These are phyloP conservation scores for Alca torda DNA, from an alignment of 2,797 vertebrate species.

Conservation along the genomic window DNA sequence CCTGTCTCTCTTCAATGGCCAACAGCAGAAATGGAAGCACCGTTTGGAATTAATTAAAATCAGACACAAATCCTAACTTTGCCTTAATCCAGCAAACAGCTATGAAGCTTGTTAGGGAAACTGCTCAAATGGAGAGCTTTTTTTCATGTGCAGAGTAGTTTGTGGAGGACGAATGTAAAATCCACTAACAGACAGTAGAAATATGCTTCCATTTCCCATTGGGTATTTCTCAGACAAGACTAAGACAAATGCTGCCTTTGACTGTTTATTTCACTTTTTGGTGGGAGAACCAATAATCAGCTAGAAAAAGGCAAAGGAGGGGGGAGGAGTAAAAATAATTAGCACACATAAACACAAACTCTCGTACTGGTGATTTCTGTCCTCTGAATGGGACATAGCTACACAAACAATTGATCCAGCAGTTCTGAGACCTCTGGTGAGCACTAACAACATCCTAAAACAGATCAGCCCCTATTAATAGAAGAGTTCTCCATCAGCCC, in stretches of 20 bases:
- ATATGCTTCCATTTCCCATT: neutral
- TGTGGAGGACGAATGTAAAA: neutral
- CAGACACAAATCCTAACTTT: neutral
- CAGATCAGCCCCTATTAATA: neutral
- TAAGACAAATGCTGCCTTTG: neutral
- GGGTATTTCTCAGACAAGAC: neutral
- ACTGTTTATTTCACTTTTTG: neutral
- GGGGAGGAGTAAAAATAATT: neutral
- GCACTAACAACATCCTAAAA: neutral
- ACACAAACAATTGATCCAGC: neutral
- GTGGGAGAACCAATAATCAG: neutral
- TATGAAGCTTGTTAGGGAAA: neutral
- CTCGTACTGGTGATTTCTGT: neutral
- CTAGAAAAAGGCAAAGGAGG: rapidly evolving
- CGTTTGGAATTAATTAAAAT: constrained; percentile 13
- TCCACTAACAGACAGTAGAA: neutral
- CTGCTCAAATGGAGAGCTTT: neutral
- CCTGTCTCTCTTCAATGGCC: neutral
- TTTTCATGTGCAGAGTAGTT: neutral
- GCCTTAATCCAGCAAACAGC: neutral
- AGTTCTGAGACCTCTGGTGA: neutral
- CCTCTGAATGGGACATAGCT: neutral
- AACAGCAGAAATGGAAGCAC: neutral
- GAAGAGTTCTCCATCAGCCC: neutral
- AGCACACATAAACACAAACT: neutral